phyloP scores from a whole-genome alignment of 2,888 invertebrate species.

The Trisateles emortualis region DNA sequence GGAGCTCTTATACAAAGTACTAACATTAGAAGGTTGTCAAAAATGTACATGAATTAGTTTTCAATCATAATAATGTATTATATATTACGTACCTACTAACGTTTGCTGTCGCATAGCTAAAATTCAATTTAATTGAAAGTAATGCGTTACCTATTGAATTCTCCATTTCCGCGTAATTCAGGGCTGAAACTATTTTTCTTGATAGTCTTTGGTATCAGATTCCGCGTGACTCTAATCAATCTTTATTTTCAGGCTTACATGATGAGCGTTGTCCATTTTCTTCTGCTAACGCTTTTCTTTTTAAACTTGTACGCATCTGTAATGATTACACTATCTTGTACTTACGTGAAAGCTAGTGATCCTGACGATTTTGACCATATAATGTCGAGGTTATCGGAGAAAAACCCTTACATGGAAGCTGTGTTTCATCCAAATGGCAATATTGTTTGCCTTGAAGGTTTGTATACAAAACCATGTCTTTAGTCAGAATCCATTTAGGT shows the following conservation, averaged over 20 bases:
- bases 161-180: too few relatives aligned
- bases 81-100: too few relatives aligned
- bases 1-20: too few relatives aligned
- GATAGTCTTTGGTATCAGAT: too few relatives aligned
- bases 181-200: too few relatives aligned
- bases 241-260: conserved; percentile 76
- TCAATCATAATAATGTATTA: too few relatives aligned
- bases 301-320: conserved; percentile 78
- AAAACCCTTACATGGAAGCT: conserved; percentile 61
- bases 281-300: conserved; percentile 78
- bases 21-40: too few relatives aligned
- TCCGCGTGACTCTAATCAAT: neutral
- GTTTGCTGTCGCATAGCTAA: too few relatives aligned
- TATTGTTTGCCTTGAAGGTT: conserved; percentile 75
- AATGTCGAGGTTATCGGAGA: conserved; percentile 52
- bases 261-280: conserved; percentile 81
- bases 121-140: too few relatives aligned
- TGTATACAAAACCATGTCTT: conserved; percentile 13
- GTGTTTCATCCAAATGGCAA: conserved; percentile 67
- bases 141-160: too few relatives aligned
- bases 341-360: conserved; percentile 65
- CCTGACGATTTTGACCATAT: conserved; percentile 57
- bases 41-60: too few relatives aligned
- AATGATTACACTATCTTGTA: conserved; percentile 75
- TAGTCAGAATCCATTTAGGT: neutral